Conservation (phyloP, 2,797 vertebrate genomes). For the Craterocephalus amniculus region DNA sequence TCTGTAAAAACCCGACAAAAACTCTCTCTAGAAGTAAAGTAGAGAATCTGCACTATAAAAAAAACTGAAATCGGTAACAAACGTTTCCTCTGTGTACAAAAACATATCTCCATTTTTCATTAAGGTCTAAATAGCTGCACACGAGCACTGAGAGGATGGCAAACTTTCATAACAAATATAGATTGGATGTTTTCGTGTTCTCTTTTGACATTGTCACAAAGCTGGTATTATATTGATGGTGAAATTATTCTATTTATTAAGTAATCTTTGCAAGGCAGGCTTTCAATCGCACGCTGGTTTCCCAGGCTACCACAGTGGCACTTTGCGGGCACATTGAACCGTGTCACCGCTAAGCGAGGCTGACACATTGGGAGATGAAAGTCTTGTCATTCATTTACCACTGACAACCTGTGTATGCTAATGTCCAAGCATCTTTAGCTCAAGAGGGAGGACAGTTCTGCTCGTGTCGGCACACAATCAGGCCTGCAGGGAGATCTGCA, state of each 20-base stretch:
- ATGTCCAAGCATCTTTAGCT: conserved; percentile 78
- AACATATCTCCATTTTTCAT: conserved; percentile 58
- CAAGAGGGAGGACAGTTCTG: conserved; percentile 52
- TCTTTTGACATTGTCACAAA: conserved; percentile 71
- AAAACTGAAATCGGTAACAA: conserved; percentile 28
- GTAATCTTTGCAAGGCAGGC: conserved; percentile 63
- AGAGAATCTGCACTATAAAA: background rate
- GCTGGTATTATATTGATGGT: conserved; percentile 71
- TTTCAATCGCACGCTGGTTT: conserved; percentile 50
- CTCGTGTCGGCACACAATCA: conserved; percentile 42
- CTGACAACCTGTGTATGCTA: conserved; percentile 80
- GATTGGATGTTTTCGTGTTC: conserved; percentile 71
- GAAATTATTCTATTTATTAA: conserved; percentile 80
- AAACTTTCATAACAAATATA: conserved; percentile 64
- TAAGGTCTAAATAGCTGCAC: conserved; percentile 47
- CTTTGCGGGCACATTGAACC: conserved; percentile 73
- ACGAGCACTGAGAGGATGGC: conserved; percentile 31
- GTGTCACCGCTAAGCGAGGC: conserved; percentile 76
- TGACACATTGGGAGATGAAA: conserved; percentile 81
- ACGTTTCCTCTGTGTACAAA: conserved; percentile 30
- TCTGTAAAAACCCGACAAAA: conserved; percentile 36
- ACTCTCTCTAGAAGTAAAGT: conserved; percentile 12
- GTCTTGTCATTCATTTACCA: conserved; percentile 81
- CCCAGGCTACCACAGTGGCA: conserved; percentile 58
- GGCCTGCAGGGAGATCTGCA: conserved; percentile 52